Evolutionary conservation across 2,113 vertebrate genomes (phyloP).

Genomic region (Osmerus mordax): DNA sequence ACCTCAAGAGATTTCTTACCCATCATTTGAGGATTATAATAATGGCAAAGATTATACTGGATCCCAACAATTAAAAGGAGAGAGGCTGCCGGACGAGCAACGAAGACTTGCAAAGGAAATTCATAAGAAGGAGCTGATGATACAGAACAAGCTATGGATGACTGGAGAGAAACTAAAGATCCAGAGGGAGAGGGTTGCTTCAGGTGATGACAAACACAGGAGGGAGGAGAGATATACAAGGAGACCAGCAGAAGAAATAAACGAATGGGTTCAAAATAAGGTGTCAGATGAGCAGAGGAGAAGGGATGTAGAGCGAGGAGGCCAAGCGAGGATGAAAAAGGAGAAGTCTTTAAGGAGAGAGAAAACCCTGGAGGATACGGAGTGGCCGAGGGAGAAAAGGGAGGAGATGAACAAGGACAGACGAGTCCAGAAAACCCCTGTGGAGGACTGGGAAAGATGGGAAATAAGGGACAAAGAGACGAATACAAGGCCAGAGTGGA

Average conservation of each 20-base stretch:
- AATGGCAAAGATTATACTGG: background rate
- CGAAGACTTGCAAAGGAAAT: slow-evolving; percentile 70
- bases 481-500: background rate
- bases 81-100: slow-evolving; percentile 19
- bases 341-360: slow-evolving; percentile 4
- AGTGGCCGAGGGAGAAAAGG: slow-evolving; percentile 6
- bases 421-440: slow-evolving; percentile 6
- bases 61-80: slow-evolving; percentile 1
- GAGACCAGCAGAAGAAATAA: slow-evolving; percentile 15
- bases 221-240: slow-evolving; percentile 17
- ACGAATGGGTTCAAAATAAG: slow-evolving; percentile 33
- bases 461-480: background rate
- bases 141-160: slow-evolving; percentile 76
- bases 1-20: background rate
- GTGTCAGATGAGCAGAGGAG: slow-evolving; percentile 11
- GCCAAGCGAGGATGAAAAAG: slow-evolving; percentile 21
- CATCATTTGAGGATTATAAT: slow-evolving; percentile 10
- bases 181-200: slow-evolving; percentile 58
- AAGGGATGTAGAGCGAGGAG: slow-evolving; percentile 25
- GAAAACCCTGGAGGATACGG: slow-evolving; percentile 19
- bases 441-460: slow-evolving; percentile 19
- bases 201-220: slow-evolving; percentile 47
- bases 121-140: slow-evolving; percentile 67
- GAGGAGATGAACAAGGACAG: slow-evolving; percentile 51
- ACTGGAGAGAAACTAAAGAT: slow-evolving; percentile 67